Conservation (phyloP, 2,888 invertebrate genomes). For the Drosophila helvetica region DNA sequence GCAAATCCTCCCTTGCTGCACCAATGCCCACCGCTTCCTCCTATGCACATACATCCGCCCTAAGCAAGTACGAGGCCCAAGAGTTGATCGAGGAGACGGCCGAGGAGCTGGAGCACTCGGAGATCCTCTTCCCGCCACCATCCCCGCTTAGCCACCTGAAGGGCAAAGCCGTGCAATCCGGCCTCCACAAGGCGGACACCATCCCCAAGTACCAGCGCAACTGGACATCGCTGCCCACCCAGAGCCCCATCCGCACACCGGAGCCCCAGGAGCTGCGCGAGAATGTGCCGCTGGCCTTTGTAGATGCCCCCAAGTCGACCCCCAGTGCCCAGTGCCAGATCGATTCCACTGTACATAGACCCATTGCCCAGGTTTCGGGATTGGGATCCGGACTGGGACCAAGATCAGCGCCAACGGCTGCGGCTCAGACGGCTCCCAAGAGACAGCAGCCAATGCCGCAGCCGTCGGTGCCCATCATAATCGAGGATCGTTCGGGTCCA, state of each 20-base stretch:
- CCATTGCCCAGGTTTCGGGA: conserved; percentile 54
- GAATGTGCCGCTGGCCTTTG: conserved; percentile 84
- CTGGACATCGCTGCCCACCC: conserved; percentile 86
- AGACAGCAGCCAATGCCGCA: conserved; percentile 40
- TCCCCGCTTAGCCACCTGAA: conserved; percentile 82
- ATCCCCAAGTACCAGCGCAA: conserved; percentile 88
- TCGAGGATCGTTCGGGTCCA: conserved; percentile 85
- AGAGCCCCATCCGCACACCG: conserved; percentile 86
- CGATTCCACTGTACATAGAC: conserved; percentile 68
- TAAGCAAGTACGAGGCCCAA: conserved; percentile 54
- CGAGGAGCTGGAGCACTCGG: conserved; percentile 81
- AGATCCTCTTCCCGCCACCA: conserved; percentile 81
- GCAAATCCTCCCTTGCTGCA: not conserved
- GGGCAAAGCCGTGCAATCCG: conserved; percentile 84
- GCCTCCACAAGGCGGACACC: conserved; percentile 87
- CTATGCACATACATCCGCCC: not conserved
- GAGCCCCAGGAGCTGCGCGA: conserved; percentile 85
- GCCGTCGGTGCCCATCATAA: conserved; percentile 79
- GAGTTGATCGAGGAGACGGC: conserved; percentile 81
- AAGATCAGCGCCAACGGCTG: conserved; percentile 49
- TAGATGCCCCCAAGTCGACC: conserved; percentile 77
- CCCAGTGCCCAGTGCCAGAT: conserved; percentile 11
- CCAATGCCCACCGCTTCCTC: not conserved
- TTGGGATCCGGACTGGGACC: conserved; percentile 14
- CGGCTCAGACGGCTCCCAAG: conserved; percentile 46